Percentiles rank a stretch among this genome's conserved stretches.
phyloP scores from a whole-genome alignment of 2,888 invertebrate genomes.

The Ecliptopera silaceata region DNA sequence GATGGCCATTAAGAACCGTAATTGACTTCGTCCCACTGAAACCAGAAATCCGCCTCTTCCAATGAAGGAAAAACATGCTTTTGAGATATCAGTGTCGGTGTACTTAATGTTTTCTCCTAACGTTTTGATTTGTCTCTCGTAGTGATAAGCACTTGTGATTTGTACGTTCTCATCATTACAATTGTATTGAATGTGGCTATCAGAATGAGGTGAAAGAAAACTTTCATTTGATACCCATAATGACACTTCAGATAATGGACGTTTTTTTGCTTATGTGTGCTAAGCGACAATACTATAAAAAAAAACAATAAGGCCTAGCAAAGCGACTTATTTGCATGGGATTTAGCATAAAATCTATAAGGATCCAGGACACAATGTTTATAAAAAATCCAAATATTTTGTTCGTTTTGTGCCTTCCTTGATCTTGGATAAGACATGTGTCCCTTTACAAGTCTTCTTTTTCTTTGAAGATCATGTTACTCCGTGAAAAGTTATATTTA shows the following conservation, averaged over 20 bases:
- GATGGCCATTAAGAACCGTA: conserved; percentile 6
- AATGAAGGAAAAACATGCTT: conserved; percentile 7
- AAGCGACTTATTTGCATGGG: too few species aligned
- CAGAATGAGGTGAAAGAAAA: conserved; percentile 45
- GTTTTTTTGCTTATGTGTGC: conserved; percentile 3
- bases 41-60: conserved; percentile 35
- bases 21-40: conserved; percentile 37
- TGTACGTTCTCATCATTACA: background rate
- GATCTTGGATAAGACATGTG: too few species aligned
- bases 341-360: too few species aligned
- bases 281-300: too few species aligned
- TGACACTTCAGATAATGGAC: conserved; percentile 21
- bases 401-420: too few species aligned
- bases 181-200: conserved; percentile 21
- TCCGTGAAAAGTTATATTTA: too few species aligned
- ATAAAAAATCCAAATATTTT: too few species aligned
- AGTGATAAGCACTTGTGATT: background rate
- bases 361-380: too few species aligned
- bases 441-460: too few species aligned
- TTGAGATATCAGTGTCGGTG: background rate
- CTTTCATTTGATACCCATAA: conserved; percentile 52
- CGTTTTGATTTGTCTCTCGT: background rate
- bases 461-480: too few species aligned
- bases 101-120: background rate
- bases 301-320: too few species aligned